These are phyloP conservation scores for Lepisosteus osseus DNA, from an alignment of 2,113 vertebrate species.

Conservation along the genomic window DNA sequence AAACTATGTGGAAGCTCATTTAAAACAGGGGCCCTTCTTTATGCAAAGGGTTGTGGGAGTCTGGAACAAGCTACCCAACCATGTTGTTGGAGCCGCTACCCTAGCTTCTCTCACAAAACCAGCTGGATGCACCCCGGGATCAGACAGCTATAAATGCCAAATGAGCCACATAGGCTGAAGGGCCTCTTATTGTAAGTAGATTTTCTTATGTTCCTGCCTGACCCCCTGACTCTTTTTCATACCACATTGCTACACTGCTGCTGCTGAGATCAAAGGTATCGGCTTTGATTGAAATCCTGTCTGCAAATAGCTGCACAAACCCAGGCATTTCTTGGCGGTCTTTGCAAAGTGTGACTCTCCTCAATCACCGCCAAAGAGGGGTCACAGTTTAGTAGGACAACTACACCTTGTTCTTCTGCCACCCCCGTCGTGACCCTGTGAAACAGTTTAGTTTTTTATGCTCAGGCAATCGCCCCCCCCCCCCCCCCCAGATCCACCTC, in stretches of 20 bases:
- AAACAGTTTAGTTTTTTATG: slow-evolving; percentile 44
- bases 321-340: background rate
- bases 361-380: background rate
- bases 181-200: no score
- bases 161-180: no score
- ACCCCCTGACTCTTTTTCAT: slow-evolving; percentile 12
- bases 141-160: no score
- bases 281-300: background rate
- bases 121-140: no score
- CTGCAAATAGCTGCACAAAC: background rate
- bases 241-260: background rate
- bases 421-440: slow-evolving; percentile 38
- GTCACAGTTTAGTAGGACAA: slow-evolving; percentile 30
- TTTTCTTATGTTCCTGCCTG: background rate
- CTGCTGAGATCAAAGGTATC: background rate
- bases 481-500: slow-evolving; percentile 20
- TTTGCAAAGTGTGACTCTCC: no score
- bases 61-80: no score
- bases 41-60: no score
- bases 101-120: no score
- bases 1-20: no score
- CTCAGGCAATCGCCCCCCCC: slow-evolving; percentile 30
- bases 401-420: slow-evolving; percentile 16
- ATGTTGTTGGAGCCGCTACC: no score
- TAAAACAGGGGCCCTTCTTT: no score